A percentile compares a stretch with the other conserved stretches of the same genome.
These are phyloP conservation scores for Doryteuthis pealeii DNA, from an alignment of 1,140 invertebrate species.

Conservation along the genomic window DNA sequence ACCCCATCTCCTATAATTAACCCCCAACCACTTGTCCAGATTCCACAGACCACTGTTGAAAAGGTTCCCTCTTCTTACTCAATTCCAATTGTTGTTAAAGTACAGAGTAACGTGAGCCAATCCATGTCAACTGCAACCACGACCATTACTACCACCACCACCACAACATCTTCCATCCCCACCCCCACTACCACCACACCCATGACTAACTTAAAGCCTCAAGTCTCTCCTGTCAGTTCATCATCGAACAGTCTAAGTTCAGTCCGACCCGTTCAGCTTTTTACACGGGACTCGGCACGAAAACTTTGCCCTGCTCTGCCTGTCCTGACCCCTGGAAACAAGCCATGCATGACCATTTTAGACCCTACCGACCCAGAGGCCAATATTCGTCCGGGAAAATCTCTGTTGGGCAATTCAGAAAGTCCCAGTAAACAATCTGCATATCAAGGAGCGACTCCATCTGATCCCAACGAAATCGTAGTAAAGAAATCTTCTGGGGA, in stretches of 20 bases:
- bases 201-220: too few relatives aligned
- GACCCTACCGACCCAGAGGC: background rate
- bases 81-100: too few relatives aligned
- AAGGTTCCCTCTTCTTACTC: too few relatives aligned
- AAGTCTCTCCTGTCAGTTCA: background rate
- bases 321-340: background rate
- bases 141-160: too few relatives aligned
- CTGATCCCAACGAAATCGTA: background rate
- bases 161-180: too few relatives aligned
- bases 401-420: background rate
- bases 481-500: background rate
- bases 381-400: background rate
- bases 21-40: too few relatives aligned
- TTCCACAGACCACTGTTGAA: too few relatives aligned
- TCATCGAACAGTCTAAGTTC: background rate
- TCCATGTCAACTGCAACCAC: too few relatives aligned
- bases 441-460: background rate
- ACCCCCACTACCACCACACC: too few relatives aligned
- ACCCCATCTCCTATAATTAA: too few relatives aligned
- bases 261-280: background rate
- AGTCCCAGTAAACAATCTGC: background rate
- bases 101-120: too few relatives aligned
- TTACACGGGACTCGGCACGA: background rate
- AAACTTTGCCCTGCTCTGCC: background rate
- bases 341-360: background rate